Evolutionary conservation across 2,888 invertebrate genomes (phyloP), one percentile per base, ranked within the genome.

Genomic region (Drosophila emarginata): DNA sequence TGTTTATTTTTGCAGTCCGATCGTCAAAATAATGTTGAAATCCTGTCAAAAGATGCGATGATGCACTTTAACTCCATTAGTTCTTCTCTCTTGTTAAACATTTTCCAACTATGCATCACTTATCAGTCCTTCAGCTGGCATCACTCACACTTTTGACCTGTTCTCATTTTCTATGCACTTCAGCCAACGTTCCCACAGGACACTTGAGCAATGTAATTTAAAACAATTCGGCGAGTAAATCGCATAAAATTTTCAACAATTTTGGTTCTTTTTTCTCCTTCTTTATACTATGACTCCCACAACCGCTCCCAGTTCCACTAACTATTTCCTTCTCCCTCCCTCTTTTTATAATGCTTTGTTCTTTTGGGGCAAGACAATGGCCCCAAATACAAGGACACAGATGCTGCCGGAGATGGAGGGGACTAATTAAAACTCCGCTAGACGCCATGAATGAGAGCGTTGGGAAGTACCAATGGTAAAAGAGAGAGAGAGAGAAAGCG

Each of bases 371-470:
- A 67, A 73, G 67, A 80, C 81, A 86, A 86, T 75, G 64, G 64
- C 57, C 39, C 61, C 64, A 64, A 71, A 66, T 53, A 59, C 26
- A 69, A 3, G 45, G 32, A 65, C 11, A 51, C 72, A 66, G 62
- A 32, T 21, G 32, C 2, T 52, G 18, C 4, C 15, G 18, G 21
- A 53, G 37, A 28, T 40, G 57, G 53, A 59, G 56, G 56, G 45
- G 65, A 72, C 87, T 82, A 84, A 86, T 82, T 82, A 87, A 71
- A 78, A 74, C 75, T 78, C 64, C 75, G 66, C 75, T 77, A 78
- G 74, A 77, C 76, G 67, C 67, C 62, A 67, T 67, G 61, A 72
- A 57, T 67, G 39, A 56, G 45, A 45, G 45, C 45, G 45, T 45
- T 45, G 45, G 21, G 45, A 45, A 21, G 11, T 45, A 12, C 45